These are phyloP conservation scores for Drosophila micromelanica DNA, from an alignment of 1,140 invertebrate species.

Conservation along the genomic window DNA sequence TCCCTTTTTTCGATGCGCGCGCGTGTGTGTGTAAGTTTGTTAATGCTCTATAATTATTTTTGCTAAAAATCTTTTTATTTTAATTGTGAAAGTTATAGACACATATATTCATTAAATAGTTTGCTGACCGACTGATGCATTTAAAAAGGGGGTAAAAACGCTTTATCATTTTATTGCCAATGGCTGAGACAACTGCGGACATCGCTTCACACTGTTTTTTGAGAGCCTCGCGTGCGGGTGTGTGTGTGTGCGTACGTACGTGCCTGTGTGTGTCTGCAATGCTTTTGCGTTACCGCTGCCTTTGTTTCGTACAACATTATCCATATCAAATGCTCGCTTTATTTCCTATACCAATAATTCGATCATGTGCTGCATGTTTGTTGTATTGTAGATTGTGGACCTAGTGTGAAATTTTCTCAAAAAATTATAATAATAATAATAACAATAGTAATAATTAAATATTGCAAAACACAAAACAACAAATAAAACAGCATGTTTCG, in stretches of 20 bases:
- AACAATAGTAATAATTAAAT: conserved; percentile 22
- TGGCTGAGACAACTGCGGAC: conserved; percentile 18
- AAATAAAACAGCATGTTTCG: neutral
- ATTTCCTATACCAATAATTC: conserved; percentile 43
- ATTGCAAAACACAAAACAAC: conserved; percentile 8
- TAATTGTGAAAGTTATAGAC: conserved; percentile 10
- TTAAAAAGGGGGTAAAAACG: neutral
- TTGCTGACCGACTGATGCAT: neutral
- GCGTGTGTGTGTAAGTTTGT: conserved; percentile 48
- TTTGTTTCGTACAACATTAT: conserved; percentile 65
- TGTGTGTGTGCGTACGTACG: conserved; percentile 9
- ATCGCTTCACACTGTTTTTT: conserved; percentile 21
- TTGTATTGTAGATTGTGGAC: conserved; percentile 27
- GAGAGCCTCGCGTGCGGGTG: conserved; percentile 15
- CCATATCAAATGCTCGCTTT: conserved; percentile 66
- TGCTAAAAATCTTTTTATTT: conserved; percentile 24
- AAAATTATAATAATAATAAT: too few species aligned
- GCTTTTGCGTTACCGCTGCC: conserved; percentile 66
- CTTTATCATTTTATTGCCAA: conserved; percentile 17
- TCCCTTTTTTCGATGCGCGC: conserved; percentile 46
- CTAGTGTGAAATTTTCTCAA: conserved; percentile 20
- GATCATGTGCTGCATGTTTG: conserved; percentile 64
- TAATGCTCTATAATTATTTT: conserved; percentile 51
- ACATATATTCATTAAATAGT: conserved; percentile 11
- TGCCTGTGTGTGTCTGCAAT: conserved; percentile 59